Evolutionary conservation across 2,888 invertebrate species (phyloP).

Genomic region (Brachynemurus nebulosus): DNA sequence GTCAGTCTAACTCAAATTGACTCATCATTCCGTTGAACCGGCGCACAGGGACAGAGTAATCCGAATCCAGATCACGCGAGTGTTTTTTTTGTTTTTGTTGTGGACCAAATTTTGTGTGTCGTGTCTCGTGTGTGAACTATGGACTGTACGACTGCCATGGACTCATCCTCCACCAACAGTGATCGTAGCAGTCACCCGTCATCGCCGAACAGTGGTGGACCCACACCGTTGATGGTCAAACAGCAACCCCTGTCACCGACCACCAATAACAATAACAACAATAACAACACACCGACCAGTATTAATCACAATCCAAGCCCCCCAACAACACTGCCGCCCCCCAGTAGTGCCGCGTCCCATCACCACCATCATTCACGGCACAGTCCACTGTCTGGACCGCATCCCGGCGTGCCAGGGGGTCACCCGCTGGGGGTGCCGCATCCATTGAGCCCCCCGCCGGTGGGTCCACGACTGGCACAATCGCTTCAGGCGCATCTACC

Average conservation of each 20-base stretch:
- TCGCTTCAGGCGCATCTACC: slow-evolving; percentile 62
- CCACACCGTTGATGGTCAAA: slow-evolving; percentile 31
- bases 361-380: slow-evolving; percentile 23
- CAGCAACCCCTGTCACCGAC: slow-evolving; percentile 34
- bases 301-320: slow-evolving; percentile 31
- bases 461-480: slow-evolving; percentile 47
- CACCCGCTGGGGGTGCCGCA: slow-evolving; percentile 37
- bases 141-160: slow-evolving; percentile 33
- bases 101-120: slow-evolving; percentile 21
- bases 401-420: slow-evolving; percentile 28
- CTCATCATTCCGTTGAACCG: too few species aligned
- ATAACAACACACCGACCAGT: slow-evolving; percentile 24
- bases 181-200: slow-evolving; percentile 45
- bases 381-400: slow-evolving; percentile 33
- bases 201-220: slow-evolving; percentile 27
- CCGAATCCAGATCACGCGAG: too few species aligned
- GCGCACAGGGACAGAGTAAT: too few species aligned
- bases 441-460: slow-evolving; percentile 49
- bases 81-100: not conserved
- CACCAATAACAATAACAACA: slow-evolving; percentile 30
- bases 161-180: slow-evolving; percentile 37
- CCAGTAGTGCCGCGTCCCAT: too few species aligned
- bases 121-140: slow-evolving; percentile 17
- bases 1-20: too few species aligned
- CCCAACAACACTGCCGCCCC: slow-evolving; percentile 15